These are phyloP conservation scores for Machimus rusticus DNA, from an alignment of 2,888 invertebrate species.

Conservation along the genomic window DNA sequence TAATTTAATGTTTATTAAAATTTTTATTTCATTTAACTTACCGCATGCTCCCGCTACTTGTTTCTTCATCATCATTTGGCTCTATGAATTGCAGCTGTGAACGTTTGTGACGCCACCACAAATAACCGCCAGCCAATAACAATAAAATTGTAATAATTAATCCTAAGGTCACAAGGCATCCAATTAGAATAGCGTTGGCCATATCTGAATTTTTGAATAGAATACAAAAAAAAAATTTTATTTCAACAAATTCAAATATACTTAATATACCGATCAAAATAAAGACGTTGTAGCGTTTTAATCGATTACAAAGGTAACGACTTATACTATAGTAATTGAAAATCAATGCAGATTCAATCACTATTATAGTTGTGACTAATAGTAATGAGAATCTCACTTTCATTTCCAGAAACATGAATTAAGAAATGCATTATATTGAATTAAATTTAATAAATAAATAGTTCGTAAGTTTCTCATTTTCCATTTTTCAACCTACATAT, in stretches of 20 bases:
- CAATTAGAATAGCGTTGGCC: conserved; percentile 60
- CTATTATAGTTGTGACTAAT: too few species aligned
- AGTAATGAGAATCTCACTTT: too few species aligned
- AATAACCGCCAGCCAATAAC: conserved; percentile 61
- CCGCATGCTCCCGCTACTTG: conserved; percentile 62
- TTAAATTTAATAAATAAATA: too few species aligned
- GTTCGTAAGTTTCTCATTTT: too few species aligned
- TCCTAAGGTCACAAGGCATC: conserved; percentile 59
- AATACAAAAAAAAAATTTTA: neutral
- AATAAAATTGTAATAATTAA: conserved; percentile 60
- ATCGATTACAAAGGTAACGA: too few species aligned
- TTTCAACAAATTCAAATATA: too few species aligned
- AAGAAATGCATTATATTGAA: too few species aligned
- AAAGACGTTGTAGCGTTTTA: too few species aligned
- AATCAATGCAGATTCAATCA: too few species aligned
- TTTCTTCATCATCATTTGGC: conserved; percentile 61
- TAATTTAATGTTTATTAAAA: neutral
- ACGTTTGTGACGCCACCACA: conserved; percentile 64
- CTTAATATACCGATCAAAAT: neutral
- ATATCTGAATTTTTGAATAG: conserved; percentile 52
- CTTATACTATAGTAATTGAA: too few species aligned
- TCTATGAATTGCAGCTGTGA: conserved; percentile 62
- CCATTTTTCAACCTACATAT: too few species aligned
- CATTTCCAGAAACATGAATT: too few species aligned
- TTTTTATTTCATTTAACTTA: conserved; percentile 49